A percentile compares a stretch with the other conserved stretches of the same genome.
phyloP scores from a whole-genome alignment of 1,140 invertebrate species.

The Sycophaga agraensis region DNA sequence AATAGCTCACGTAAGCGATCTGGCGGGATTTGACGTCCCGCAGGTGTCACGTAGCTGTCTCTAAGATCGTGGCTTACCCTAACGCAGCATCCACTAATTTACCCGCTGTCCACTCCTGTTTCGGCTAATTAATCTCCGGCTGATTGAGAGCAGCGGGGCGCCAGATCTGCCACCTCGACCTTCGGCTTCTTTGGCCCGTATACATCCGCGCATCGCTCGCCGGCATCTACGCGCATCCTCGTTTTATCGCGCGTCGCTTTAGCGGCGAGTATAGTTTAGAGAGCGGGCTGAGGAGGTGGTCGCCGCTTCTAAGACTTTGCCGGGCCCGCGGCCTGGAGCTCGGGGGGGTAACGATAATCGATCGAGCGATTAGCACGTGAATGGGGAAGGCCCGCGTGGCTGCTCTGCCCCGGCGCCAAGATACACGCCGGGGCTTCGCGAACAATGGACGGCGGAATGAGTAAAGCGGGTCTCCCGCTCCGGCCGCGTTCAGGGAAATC shows the following conservation, averaged over 20 bases:
- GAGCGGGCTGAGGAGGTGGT: too few relatives aligned
- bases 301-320: background rate
- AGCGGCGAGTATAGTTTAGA: too few relatives aligned
- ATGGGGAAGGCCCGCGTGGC: background rate
- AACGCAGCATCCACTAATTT: constrained; percentile 2
- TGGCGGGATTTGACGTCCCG: constrained; percentile 10
- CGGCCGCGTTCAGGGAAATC: constrained; percentile 15
- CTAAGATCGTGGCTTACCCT: background rate
- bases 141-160: too few relatives aligned
- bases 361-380: constrained; percentile 21
- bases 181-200: background rate
- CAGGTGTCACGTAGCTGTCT: constrained; percentile 5
- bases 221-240: background rate
- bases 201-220: background rate
- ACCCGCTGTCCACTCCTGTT: background rate
- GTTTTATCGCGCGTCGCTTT: too few relatives aligned
- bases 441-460: constrained; percentile 32
- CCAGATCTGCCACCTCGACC: too few relatives aligned
- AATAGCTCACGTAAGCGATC: constrained; percentile 14
- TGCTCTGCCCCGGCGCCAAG: background rate
- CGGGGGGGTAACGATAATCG: background rate
- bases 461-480: constrained; percentile 15
- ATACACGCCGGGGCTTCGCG: constrained; percentile 14
- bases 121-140: background rate
- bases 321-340: too few relatives aligned